Evolutionary conservation across 2,888 invertebrate genomes (phyloP).

Genomic region (Melanchra persicariae): DNA sequence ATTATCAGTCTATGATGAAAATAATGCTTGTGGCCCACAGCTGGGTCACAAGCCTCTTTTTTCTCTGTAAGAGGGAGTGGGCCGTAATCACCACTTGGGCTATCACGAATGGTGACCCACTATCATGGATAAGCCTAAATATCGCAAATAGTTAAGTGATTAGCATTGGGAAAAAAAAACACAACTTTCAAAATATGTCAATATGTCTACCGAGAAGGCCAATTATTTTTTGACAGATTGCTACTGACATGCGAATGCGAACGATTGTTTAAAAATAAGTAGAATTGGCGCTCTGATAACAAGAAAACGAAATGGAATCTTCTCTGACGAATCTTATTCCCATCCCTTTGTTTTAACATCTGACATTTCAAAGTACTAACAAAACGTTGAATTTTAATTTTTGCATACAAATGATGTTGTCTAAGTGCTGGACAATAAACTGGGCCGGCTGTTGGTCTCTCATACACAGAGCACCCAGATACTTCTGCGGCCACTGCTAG

Average conservation of each 20-base stretch:
- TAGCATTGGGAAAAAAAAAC: slow-evolving; percentile 19
- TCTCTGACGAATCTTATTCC: slow-evolving; percentile 14
- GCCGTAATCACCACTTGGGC: neutral
- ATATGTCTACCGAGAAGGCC: too few species aligned
- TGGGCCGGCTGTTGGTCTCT: slow-evolving; percentile 15
- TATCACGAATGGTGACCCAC: too few species aligned
- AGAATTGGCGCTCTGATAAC: neutral
- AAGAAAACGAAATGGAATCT: slow-evolving; percentile 24
- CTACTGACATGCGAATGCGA: too few species aligned
- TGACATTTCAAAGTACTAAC: slow-evolving; percentile 25
- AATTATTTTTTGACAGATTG: too few species aligned
- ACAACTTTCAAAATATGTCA: slow-evolving; percentile 10
- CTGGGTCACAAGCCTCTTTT: too few species aligned
- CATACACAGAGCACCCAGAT: neutral
- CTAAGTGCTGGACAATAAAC: slow-evolving; percentile 51
- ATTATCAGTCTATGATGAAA: neutral
- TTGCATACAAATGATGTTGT: slow-evolving; percentile 50
- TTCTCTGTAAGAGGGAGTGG: too few species aligned
- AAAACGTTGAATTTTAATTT: slow-evolving; percentile 57
- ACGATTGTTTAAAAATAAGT: too few species aligned
- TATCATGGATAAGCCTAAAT: neutral
- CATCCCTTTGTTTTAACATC: slow-evolving; percentile 45
- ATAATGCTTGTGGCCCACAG: neutral
- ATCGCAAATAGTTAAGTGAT: neutral
- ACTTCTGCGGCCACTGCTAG: neutral